These are phyloP conservation scores for Vultur gryphus DNA, from an alignment of 2,797 vertebrate genomes.

Conservation along the genomic window DNA sequence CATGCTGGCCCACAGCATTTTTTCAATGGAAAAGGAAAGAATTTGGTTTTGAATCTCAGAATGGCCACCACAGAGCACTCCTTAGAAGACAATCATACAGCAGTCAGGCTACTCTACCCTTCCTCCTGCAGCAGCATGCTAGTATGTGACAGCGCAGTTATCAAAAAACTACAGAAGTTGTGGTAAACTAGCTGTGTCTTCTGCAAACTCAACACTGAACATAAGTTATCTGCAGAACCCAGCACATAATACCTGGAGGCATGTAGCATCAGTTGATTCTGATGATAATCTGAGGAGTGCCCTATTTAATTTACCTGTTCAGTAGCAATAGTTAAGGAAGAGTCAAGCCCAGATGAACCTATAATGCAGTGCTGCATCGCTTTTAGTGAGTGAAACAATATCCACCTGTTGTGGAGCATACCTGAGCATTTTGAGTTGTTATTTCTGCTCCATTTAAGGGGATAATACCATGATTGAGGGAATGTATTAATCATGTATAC, in stretches of 20 bases:
- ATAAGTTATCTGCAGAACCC: rapidly evolving
- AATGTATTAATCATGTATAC: background rate
- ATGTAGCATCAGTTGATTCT: background rate
- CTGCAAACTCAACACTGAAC: background rate
- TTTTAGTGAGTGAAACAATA: background rate
- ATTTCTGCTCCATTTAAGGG: background rate
- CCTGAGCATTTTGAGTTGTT: background rate
- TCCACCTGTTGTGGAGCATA: background rate
- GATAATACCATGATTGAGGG: background rate
- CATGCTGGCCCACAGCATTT: background rate
- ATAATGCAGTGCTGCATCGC: background rate
- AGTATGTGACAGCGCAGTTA: rapidly evolving
- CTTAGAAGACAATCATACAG: background rate
- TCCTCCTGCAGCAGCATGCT: background rate
- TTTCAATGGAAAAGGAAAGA: background rate
- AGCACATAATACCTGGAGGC: background rate
- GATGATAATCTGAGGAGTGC: background rate
- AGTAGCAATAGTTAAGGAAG: background rate
- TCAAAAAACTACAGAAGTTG: background rate
- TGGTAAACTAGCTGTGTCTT: background rate
- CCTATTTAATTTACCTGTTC: background rate
- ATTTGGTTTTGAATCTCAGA: background rate
- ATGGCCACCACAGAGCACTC: background rate
- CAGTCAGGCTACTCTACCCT: background rate
- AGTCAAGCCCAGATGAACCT: background rate